Percentiles rank a stretch among this genome's conserved stretches.
Evolutionary conservation across 1,140 invertebrate genomes (phyloP).

Genomic region (Meloidogyne floridensis): DNA sequence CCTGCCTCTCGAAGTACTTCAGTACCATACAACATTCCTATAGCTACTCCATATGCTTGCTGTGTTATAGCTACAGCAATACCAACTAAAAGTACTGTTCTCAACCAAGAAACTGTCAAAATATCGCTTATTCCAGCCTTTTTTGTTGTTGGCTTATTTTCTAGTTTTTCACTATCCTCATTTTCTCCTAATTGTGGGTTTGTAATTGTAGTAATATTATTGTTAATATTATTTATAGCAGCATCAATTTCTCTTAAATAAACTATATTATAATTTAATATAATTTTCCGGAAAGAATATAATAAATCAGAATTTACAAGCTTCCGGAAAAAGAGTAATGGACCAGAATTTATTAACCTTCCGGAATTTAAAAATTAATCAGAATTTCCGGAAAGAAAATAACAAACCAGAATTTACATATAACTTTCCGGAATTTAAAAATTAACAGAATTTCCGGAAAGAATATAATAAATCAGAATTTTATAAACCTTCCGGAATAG

Average conservation of each 20-base stretch:
- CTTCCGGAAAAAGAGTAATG: no score
- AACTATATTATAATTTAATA: not conserved
- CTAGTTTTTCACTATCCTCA: not conserved
- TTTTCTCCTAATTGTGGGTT: not conserved
- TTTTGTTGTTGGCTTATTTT: not conserved
- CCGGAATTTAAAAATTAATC: no score
- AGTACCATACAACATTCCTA: conserved; percentile 25
- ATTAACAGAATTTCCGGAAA: not conserved
- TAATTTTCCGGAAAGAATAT: not conserved
- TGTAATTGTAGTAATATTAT: not conserved
- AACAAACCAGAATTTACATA: no score
- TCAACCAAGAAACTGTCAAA: conserved; percentile 27
- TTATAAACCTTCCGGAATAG: no score
- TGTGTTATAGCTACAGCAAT: conserved; percentile 15
- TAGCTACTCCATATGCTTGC: conserved; percentile 22
- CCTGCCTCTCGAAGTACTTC: conserved; percentile 22
- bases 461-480: not conserved
- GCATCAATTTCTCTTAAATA: not conserved
- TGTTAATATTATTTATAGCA: not conserved
- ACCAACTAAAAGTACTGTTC: conserved; percentile 21
- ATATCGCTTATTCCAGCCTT: not conserved
- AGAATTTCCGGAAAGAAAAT: no score
- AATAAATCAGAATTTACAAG: not conserved
- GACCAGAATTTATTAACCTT: not conserved
- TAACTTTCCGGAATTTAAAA: no score